Conservation (phyloP, 2,797 vertebrate genomes). For the Petrocephalus schoutedeni region DNA sequence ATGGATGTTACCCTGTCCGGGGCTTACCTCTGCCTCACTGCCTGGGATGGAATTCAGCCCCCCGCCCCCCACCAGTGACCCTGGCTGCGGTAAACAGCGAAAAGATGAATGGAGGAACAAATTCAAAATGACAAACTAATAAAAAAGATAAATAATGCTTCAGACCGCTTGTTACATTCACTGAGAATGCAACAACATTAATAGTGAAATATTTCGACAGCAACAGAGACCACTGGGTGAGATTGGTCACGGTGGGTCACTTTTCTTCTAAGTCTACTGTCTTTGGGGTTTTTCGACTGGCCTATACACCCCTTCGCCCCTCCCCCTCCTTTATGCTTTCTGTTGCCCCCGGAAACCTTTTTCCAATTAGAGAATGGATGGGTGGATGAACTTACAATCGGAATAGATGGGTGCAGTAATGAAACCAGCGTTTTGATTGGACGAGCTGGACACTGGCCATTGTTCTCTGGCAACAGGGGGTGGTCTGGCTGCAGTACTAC, state of each 20-base stretch:
- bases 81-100: neutral
- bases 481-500: neutral
- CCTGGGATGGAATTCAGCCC: neutral
- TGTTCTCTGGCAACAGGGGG: neutral
- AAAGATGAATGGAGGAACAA: neutral
- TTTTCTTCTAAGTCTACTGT: neutral
- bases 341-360: neutral
- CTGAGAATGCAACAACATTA: neutral
- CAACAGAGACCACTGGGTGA: neutral
- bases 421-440: neutral
- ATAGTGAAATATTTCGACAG: neutral
- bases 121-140: constrained; percentile 8
- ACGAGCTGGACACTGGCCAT: neutral
- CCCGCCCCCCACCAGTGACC: neutral
- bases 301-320: neutral
- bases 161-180: neutral
- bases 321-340: neutral
- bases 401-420: neutral
- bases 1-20: neutral
- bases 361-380: neutral
- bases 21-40: neutral
- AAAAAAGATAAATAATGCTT: neutral
- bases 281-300: neutral
- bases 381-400: neutral
- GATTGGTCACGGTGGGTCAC: neutral